Base-by-base conservation (phyloP, 2,888 invertebrate genomes). In the Ophion slaviceki region DNA sequence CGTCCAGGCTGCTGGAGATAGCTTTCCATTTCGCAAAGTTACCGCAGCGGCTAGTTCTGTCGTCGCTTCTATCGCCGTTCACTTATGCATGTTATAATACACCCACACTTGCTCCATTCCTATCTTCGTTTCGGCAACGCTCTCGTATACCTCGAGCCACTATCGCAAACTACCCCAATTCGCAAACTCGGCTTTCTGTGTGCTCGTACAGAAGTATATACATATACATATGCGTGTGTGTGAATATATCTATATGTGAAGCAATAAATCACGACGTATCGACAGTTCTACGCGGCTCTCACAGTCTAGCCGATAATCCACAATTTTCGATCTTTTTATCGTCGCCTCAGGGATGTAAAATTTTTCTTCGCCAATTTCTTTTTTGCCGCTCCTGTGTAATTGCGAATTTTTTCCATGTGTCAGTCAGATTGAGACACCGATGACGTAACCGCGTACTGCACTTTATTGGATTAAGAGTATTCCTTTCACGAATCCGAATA, bases 1-100 rank as follows among this genome's bases (percentile, higher is more conserved):
- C 82, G 85, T 85, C 85, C 85, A 79, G 82, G 79, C 76, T 61
- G 86, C 82, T 87, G 80, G 86, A 87, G 77, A 87, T 86, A 86
- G 85, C 87, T 88, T 88, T 89, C 78, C 86, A 77, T 77, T 82
- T 66, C 81, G 82, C 85, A 87, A 88, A 89, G 87, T 85, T 87
- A 86, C 87, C 87, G 81, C 87, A 87, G 84, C 84, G 76, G 86
- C 85, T 87, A 71, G 77, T 84, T 75, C 80, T 72, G 75, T 87
- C 86, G 62, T 80, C 45, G 70, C 81, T 68, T 88, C 82, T 80
- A 86, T 84, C 84, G 85, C 75, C 80, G 75, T 75, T 76, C 79
- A 64, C 64, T 71, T 81, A 74, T 70, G 53, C 61, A 66, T 32
- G 24, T 11, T 59, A 59, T 82, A 59, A 74, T 71, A 74, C 72